These are phyloP conservation scores for Caenorhabditis zanzibari DNA, from an alignment of 2,888 invertebrate genomes.

Conservation along the genomic window DNA sequence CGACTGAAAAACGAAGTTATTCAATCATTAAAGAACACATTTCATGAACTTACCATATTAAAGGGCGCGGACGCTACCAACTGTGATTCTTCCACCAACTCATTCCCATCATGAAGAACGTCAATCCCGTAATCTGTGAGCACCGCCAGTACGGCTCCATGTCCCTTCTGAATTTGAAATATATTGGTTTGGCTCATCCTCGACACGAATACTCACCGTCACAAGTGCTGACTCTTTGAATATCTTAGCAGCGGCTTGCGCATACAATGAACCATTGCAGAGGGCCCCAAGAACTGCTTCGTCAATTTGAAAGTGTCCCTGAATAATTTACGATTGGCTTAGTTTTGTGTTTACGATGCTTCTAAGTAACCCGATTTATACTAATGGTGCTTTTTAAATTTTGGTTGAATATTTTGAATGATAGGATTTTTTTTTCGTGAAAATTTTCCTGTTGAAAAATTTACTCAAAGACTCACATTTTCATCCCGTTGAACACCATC, in stretches of 20 bases:
- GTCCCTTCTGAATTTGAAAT: constrained; percentile 75
- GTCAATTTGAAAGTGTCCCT: constrained; percentile 74
- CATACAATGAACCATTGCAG: constrained; percentile 84
- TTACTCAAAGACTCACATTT: constrained; percentile 68
- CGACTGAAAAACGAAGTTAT: constrained; percentile 78
- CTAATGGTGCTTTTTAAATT: background rate
- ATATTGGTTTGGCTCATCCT: constrained; percentile 17
- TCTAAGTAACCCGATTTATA: background rate
- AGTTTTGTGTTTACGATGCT: constrained; percentile 11
- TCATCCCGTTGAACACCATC: constrained; percentile 77
- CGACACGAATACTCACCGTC: constrained; percentile 63
- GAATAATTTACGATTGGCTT: constrained; percentile 45
- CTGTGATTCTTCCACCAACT: constrained; percentile 84
- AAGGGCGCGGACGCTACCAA: constrained; percentile 84
- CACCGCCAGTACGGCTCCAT: constrained; percentile 84
- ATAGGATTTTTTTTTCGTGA: too few relatives aligned
- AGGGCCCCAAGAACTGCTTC: constrained; percentile 76
- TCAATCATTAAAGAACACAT: too few relatives aligned
- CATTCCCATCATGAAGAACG: constrained; percentile 82
- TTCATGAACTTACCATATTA: constrained; percentile 82
- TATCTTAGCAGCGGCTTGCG: constrained; percentile 84
- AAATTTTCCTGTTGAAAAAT: background rate
- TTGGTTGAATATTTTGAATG: too few relatives aligned
- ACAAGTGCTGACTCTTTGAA: constrained; percentile 83
- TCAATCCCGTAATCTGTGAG: constrained; percentile 78